Evolutionary conservation across 2,888 invertebrate species (phyloP).

Genomic region (Malachius bipustulatus): DNA sequence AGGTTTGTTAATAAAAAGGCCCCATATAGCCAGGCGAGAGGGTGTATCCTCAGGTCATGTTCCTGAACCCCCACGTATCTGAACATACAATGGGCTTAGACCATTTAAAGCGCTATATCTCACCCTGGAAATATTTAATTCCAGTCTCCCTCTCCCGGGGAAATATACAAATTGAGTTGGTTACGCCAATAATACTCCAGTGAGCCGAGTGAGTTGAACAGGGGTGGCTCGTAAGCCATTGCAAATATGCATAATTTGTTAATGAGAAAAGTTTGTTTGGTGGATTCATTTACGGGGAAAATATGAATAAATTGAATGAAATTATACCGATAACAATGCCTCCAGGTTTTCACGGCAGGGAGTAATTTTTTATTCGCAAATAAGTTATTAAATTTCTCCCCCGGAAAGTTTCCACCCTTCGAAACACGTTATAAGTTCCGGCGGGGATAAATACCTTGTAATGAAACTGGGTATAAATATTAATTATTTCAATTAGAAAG

Average conservation of each 20-base stretch:
- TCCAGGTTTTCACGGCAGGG: too few relatives aligned
- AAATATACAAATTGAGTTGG: constrained; percentile 32
- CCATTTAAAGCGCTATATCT: constrained; percentile 30
- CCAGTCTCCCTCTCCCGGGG: constrained; percentile 16
- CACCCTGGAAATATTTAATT: constrained; percentile 19
- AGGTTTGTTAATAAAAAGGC: constrained; percentile 26
- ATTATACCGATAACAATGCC: too few relatives aligned
- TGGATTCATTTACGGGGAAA: neutral
- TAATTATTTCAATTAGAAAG: too few relatives aligned
- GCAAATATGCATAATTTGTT: too few relatives aligned
- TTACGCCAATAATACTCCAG: constrained; percentile 29
- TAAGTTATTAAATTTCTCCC: too few relatives aligned
- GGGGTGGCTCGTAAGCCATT: neutral
- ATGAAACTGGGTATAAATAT: too few relatives aligned
- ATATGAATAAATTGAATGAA: neutral
- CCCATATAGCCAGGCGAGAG: constrained; percentile 20
- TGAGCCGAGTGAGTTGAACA: constrained; percentile 13
- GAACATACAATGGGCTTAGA: constrained; percentile 28
- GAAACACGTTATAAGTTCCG: too few relatives aligned
- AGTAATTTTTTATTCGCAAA: too few relatives aligned
- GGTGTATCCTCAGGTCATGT: too few relatives aligned
- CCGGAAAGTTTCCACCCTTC: too few relatives aligned
- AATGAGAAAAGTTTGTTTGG: constrained; percentile 18
- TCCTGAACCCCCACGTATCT: constrained; percentile 25
- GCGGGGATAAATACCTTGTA: too few relatives aligned